These are phyloP conservation scores for Heteractis magnifica DNA, from an alignment of 92 coral and sea anemone species.

Conservation along the genomic window DNA sequence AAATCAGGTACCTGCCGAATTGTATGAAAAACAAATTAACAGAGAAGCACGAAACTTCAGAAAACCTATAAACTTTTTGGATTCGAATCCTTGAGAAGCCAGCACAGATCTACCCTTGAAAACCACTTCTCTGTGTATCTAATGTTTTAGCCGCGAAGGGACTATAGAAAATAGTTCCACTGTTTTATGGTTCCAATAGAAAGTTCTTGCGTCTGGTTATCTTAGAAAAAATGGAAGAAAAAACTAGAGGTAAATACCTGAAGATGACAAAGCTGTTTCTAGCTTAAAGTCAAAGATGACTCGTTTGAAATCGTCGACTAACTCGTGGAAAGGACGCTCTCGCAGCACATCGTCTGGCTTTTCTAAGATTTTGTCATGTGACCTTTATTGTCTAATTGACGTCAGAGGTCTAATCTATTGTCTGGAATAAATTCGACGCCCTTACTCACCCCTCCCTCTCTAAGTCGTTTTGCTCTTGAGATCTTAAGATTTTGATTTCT, in stretches of 20 bases:
- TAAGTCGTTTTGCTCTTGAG: not conserved
- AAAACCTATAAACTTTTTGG: not conserved
- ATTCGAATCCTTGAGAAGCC: too few species aligned
- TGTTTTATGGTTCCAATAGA: too few species aligned
- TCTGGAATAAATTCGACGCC: not conserved
- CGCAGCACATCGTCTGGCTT: not conserved
- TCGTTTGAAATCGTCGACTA: not conserved
- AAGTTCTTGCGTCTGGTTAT: not conserved
- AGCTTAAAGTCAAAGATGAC: not conserved
- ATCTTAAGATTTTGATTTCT: too few species aligned
- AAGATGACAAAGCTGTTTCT: not conserved
- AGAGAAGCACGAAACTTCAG: not conserved
- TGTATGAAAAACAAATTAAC: not conserved
- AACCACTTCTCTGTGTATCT: too few species aligned
- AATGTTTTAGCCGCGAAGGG: too few species aligned
- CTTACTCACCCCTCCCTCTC: not conserved
- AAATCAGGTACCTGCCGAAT: not conserved
- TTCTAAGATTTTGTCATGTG: not conserved
- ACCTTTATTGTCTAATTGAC: not conserved
- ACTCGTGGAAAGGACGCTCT: constrained; percentile 13
- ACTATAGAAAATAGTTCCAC: too few species aligned
- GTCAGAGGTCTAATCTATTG: not conserved
- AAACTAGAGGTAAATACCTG: not conserved
- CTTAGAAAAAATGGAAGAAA: not conserved
- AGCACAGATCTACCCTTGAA: too few species aligned